Evolutionary conservation across 2,888 invertebrate species (phyloP).

Genomic region (Pollenia angustigena): DNA sequence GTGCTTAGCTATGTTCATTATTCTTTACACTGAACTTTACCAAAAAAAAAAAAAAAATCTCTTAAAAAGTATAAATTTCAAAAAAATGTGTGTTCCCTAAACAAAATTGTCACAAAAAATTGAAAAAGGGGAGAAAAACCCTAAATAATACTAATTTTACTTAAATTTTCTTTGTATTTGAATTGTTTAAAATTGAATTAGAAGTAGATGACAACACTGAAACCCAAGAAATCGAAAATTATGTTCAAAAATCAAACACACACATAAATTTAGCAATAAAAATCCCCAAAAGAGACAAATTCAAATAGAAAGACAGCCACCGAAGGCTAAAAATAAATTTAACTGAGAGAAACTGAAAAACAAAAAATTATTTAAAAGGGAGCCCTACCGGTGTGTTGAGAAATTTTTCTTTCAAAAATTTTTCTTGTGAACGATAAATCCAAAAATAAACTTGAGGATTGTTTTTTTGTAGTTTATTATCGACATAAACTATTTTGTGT

Average conservation of each 20-base stretch:
- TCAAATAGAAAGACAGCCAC: constrained; percentile 59
- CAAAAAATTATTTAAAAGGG: constrained; percentile 50
- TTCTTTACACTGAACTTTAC: background rate
- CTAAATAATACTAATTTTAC: background rate
- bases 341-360: constrained; percentile 30
- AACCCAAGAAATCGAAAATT: constrained; percentile 1
- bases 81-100: constrained; percentile 15
- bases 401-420: constrained; percentile 16
- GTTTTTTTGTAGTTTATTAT: constrained; percentile 25
- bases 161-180: background rate
- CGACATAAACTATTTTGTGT: constrained; percentile 11
- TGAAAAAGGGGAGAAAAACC: constrained; percentile 23
- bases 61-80: background rate
- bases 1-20: background rate
- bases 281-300: constrained; percentile 68
- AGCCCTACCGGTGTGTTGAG: constrained; percentile 59
- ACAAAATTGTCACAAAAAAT: constrained; percentile 60
- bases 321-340: constrained; percentile 65
- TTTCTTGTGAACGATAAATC: constrained; percentile 32
- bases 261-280: constrained; percentile 69
- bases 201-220: constrained; percentile 14
- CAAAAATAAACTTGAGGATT: constrained; percentile 62
- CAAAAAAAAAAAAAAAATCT: constrained; percentile 10
- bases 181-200: constrained; percentile 30
- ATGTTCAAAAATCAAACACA: constrained; percentile 30